phyloP scores from a whole-genome alignment of 2,797 vertebrate genomes.

The Parauchenoglanis ngamensis region DNA sequence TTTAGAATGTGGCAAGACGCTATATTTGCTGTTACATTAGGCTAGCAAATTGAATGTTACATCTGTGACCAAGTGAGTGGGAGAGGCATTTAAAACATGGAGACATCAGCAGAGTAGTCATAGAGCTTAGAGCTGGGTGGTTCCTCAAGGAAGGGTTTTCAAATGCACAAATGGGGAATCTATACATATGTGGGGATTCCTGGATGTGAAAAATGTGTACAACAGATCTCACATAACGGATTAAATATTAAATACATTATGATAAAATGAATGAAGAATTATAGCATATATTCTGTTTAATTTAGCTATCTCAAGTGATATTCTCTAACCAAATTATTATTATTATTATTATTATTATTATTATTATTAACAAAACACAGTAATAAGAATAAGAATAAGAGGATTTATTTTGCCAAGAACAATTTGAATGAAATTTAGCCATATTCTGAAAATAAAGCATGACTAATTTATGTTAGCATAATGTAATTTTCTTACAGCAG shows the following conservation, averaged over 20 bases:
- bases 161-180: background rate
- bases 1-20: constrained; percentile 73
- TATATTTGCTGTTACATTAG: constrained; percentile 84
- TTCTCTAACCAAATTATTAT: background rate
- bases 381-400: background rate
- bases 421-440: background rate
- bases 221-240: background rate
- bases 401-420: background rate
- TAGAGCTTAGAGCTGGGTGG: constrained; percentile 4
- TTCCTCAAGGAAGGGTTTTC: constrained; percentile 6
- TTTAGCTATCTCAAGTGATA: background rate
- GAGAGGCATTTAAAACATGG: constrained; percentile 15
- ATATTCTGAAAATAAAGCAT: background rate
- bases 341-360: too few species aligned
- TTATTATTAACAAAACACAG: background rate
- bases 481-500: background rate
- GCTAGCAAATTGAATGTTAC: constrained; percentile 69
- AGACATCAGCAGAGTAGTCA: constrained; percentile 9
- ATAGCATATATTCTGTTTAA: background rate
- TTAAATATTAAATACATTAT: background rate
- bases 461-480: background rate
- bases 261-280: background rate
- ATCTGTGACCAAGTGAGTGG: constrained; percentile 35
- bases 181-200: background rate
- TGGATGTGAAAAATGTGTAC: background rate